These are phyloP conservation scores for Coilia nasus DNA, from an alignment of 2,797 vertebrate genomes.

Conservation along the genomic window DNA sequence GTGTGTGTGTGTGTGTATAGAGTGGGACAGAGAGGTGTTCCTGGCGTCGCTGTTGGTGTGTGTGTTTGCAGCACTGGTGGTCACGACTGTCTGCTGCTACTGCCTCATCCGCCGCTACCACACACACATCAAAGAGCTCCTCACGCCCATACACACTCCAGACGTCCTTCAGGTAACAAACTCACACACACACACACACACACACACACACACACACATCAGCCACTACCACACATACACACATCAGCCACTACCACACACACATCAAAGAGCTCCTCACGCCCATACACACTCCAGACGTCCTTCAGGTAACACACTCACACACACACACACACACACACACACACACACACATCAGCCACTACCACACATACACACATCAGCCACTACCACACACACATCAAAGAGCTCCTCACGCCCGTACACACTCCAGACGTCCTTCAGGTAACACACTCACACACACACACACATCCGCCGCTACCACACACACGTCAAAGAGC, in stretches of 20 bases:
- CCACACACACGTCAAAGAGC: too few species aligned
- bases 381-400: not conserved
- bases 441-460: too few species aligned
- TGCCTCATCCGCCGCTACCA: not conserved
- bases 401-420: too few species aligned
- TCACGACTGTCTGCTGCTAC: not conserved
- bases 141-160: not conserved
- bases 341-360: not conserved
- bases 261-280: not conserved
- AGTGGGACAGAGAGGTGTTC: not conserved
- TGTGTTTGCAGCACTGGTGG: not conserved
- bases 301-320: not conserved
- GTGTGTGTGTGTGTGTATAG: not conserved
- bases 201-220: not conserved
- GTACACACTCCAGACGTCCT: too few species aligned
- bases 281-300: not conserved
- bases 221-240: not conserved
- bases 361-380: too few species aligned
- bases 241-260: not conserved
- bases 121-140: not conserved
- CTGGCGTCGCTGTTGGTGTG: not conserved
- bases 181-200: slow-evolving; percentile 17
- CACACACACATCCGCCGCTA: too few species aligned
- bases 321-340: not conserved
- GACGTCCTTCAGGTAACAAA: not conserved